Base-by-base conservation (phyloP, 1,140 invertebrate species). In the Streblospio benedicti region DNA sequence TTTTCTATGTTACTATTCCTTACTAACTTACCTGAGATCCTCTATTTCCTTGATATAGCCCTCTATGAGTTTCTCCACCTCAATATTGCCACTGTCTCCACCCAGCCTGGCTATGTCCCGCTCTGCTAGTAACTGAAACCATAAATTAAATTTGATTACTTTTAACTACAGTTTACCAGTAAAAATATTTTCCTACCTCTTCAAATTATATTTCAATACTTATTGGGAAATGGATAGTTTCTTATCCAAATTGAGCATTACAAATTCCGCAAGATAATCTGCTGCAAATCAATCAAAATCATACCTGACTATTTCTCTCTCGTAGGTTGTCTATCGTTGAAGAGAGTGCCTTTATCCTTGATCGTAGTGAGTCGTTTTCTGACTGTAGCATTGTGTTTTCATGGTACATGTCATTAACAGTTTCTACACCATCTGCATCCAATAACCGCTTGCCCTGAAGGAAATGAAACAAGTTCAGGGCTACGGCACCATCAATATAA, bases 341-440 rank as follows among this genome's bases (percentile, higher is more conserved):
- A 70, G 91, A 88, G 80, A 97, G 84, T 2, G 92, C 90, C 79
- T 97, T 97, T 0, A 97, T 84, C 61, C 93, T 77, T 5, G 88
- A 87, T 43, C 90, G 80, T 45, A 97, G 79, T 67, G 91, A 88
- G 68, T 90, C 87, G 32, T 90, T 85, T 77, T 98, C 93, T 50
- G 84, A 85, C 61, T 87, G 86, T 0, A 98, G 80, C 83, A 97
- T 88, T n/a, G 86, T 88, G 77, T 97, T 98, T 78, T 99, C 96
- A 71, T 93, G 87, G 71, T 89, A 94, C 74, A 94, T 91, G 71
- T 98, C 95, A 67, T 93, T 97, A 47, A 94, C 83, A 28, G 84
- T 82, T 69, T 91, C 87, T 45, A 83, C 83, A 4, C 93, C 93
- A 75, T 96, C 91, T 63, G 87, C 86, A 30, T 88, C 87, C 20